Conservation (phyloP, 2,888 invertebrate genomes). For the Mythimna loreyi region DNA sequence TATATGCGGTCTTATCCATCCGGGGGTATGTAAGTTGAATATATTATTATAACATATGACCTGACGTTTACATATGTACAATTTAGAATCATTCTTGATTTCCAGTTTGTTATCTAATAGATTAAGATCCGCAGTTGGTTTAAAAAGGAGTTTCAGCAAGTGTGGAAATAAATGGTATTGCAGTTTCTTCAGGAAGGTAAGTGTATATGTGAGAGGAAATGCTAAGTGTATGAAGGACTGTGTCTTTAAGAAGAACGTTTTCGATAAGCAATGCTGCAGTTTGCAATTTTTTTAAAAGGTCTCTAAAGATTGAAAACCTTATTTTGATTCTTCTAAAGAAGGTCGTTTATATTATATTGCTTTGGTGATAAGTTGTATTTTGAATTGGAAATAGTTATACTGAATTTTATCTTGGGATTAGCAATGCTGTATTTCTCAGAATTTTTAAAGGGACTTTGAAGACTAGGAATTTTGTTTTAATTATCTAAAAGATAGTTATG, state of each 20-base stretch:
- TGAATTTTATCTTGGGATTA: no score
- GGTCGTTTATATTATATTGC: no score
- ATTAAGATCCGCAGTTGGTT: slow-evolving; percentile 15
- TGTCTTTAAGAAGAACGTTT: background rate
- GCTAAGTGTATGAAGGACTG: background rate
- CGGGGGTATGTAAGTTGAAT: slow-evolving; percentile 52
- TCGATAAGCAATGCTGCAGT: background rate
- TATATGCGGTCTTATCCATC: slow-evolving; percentile 30
- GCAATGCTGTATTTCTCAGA: no score
- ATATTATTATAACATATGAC: slow-evolving; percentile 44
- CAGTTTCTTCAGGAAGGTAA: background rate
- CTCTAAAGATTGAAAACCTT: background rate
- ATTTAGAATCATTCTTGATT: slow-evolving; percentile 29
- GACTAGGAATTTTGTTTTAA: no score
- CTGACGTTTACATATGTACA: slow-evolving; percentile 51
- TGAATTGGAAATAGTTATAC: no score
- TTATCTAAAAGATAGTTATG: no score
- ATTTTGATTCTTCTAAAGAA: background rate
- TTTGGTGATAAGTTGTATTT: no score
- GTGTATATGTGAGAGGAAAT: background rate
- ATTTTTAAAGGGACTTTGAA: no score
- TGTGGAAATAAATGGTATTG: slow-evolving; percentile 10
- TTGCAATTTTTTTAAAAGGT: background rate
- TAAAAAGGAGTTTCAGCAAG: background rate
- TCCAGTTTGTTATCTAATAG: slow-evolving; percentile 39